Evolutionary conservation across 2,888 invertebrate genomes (phyloP).

Genomic region (Mythimna ferrago): DNA sequence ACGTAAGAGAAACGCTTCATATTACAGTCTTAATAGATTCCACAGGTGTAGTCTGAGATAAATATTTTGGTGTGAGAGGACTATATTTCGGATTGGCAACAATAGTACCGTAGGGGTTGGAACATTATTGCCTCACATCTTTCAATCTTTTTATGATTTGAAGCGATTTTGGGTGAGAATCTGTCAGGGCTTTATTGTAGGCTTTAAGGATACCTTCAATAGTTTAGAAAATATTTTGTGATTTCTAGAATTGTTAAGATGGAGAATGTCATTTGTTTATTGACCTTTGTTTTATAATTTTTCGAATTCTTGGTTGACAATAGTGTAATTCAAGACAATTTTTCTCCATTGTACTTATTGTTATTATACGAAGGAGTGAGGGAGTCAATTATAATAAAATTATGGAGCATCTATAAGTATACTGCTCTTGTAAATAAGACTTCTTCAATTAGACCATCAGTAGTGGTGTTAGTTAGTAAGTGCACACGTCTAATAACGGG

Average conservation of each 20-base stretch:
- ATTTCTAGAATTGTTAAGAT: neutral
- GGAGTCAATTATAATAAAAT: neutral
- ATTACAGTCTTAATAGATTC: constrained; percentile 7
- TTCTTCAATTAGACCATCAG: neutral
- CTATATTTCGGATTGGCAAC: neutral
- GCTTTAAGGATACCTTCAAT: too few species aligned
- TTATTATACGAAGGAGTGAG: neutral
- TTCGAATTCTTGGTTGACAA: constrained; percentile 5
- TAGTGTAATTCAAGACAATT: constrained; percentile 5
- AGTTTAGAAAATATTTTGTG: neutral
- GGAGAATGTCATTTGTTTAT: neutral
- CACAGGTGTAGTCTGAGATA: neutral
- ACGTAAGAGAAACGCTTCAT: constrained; percentile 15
- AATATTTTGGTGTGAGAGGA: neutral
- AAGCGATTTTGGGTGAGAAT: neutral
- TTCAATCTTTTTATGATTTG: constrained; percentile 6
- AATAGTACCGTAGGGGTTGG: neutral
- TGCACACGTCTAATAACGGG: neutral
- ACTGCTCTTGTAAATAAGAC: neutral
- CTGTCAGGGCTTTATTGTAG: neutral
- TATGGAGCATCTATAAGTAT: neutral
- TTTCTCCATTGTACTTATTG: constrained; percentile 11
- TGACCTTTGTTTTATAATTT: constrained; percentile 3
- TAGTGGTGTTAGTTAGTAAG: neutral
- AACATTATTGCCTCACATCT: neutral